Evolutionary conservation across 1,140 invertebrate species (phyloP).

Genomic region (Coelopa frigida): DNA sequence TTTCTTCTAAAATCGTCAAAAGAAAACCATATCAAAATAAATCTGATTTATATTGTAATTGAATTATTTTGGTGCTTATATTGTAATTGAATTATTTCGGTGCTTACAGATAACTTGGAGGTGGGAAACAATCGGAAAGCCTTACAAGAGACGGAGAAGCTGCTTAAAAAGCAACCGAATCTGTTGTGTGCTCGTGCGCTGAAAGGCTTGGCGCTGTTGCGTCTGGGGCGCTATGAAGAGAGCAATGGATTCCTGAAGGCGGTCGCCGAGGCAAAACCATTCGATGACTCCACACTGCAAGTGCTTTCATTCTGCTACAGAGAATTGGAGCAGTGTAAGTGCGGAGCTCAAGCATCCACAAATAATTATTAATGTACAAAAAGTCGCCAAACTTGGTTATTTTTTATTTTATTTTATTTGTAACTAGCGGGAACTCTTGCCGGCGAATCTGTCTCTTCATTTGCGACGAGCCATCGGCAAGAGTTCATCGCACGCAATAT

Average conservation of each 20-base stretch:
- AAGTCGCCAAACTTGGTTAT: too few species aligned
- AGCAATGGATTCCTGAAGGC: conserved; percentile 65
- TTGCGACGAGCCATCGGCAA: too few species aligned
- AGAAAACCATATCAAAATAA: background rate
- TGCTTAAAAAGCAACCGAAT: conserved; percentile 85
- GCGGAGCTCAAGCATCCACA: conserved; percentile 1
- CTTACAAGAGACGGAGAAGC: conserved; percentile 93
- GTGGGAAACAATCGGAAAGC: conserved; percentile 95
- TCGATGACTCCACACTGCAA: conserved; percentile 87
- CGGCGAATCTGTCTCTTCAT: too few species aligned
- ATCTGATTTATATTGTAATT: background rate
- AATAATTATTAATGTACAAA: too few species aligned
- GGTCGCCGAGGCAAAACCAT: conserved; percentile 73
- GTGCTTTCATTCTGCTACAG: conserved; percentile 94
- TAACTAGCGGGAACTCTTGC: too few species aligned
- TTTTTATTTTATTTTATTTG: too few species aligned
- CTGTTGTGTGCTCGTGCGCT: conserved; percentile 85
- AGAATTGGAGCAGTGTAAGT: conserved; percentile 80
- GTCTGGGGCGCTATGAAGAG: conserved; percentile 76
- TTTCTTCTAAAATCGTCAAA: background rate
- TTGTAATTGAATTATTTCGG: background rate
- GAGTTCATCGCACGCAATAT: too few species aligned
- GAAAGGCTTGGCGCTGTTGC: conserved; percentile 81
- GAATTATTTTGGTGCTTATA: background rate
- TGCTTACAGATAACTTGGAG: conserved; percentile 82